Percentiles rank a stretch among this genome's conserved stretches.
These are phyloP conservation scores for Chitala chitala DNA, from an alignment of 2,113 vertebrate genomes.

Conservation along the genomic window DNA sequence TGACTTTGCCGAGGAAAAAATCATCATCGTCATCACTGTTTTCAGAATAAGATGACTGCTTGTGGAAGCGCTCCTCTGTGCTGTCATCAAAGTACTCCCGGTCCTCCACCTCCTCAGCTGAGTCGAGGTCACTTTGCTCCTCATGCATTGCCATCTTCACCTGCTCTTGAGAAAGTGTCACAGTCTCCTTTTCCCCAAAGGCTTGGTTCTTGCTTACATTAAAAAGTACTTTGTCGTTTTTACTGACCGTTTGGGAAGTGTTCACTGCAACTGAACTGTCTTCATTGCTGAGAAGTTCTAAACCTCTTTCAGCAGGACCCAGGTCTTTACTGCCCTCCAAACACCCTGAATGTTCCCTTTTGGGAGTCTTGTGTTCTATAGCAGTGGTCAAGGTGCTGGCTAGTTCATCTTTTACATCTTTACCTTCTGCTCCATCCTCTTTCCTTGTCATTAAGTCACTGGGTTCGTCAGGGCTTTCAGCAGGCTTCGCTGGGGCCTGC, in stretches of 20 bases:
- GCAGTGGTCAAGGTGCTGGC: not conserved
- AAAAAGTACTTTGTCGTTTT: not conserved
- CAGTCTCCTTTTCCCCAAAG: constrained; percentile 27
- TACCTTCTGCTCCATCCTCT: constrained; percentile 4
- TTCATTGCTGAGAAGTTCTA: not conserved
- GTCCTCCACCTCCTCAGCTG: constrained; percentile 51
- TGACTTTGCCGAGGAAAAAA: constrained; percentile 90
- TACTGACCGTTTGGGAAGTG: not conserved
- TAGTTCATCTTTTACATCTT: not conserved
- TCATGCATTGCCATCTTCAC: not conserved
- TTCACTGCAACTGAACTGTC: not conserved
- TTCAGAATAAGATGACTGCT: constrained; percentile 80
- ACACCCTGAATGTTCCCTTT: not conserved
- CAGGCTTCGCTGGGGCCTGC: constrained; percentile 40
- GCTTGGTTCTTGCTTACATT: constrained; percentile 30
- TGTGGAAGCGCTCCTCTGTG: constrained; percentile 90
- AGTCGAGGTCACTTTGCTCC: constrained; percentile 57
- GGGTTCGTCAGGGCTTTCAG: constrained; percentile 20
- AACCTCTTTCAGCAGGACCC: constrained; percentile 18
- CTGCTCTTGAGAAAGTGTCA: constrained; percentile 25
- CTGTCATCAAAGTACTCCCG: constrained; percentile 86
- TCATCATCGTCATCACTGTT: constrained; percentile 68
- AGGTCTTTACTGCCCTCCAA: constrained; percentile 3
- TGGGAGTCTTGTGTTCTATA: not conserved
- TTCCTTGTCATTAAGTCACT: not conserved